A percentile compares a stretch with the other conserved stretches of the same genome.
phyloP scores from a whole-genome alignment of 2,888 invertebrate genomes.

The Leistus spinibarbis region DNA sequence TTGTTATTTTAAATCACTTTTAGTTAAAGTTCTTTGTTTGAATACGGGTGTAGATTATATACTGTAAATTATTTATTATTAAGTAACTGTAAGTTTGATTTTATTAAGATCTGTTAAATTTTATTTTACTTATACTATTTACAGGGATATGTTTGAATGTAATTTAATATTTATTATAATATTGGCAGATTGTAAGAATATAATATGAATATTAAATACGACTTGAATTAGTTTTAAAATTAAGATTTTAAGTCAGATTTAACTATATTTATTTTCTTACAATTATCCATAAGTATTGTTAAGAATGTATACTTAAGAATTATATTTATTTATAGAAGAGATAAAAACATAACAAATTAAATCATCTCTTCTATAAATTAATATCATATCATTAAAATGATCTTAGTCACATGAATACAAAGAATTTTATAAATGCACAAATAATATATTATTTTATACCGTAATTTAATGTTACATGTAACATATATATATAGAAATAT shows the following conservation, averaged over 20 bases:
- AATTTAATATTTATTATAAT: neutral
- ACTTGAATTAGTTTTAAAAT: neutral
- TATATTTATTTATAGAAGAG: neutral
- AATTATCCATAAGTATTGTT: neutral
- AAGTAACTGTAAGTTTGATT: neutral
- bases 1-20: too few species aligned
- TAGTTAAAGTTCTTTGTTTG: too few species aligned
- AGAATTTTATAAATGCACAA: conserved; percentile 1
- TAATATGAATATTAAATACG: neutral
- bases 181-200: neutral
- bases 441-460: neutral
- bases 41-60: too few species aligned
- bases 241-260: neutral
- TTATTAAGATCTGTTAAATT: neutral
- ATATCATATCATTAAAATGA: conserved; percentile 14
- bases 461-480: neutral
- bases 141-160: neutral
- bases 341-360: neutral
- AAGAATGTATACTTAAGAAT: neutral
- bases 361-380: neutral
- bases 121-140: neutral
- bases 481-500: conserved; percentile 9
- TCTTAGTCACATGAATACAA: conserved; percentile 4
- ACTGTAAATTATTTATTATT: neutral
- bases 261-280: neutral